Percentiles rank a stretch among this genome's conserved stretches.
phyloP scores from a whole-genome alignment of 2,113 vertebrate genomes.

The Clarias gariepinus region DNA sequence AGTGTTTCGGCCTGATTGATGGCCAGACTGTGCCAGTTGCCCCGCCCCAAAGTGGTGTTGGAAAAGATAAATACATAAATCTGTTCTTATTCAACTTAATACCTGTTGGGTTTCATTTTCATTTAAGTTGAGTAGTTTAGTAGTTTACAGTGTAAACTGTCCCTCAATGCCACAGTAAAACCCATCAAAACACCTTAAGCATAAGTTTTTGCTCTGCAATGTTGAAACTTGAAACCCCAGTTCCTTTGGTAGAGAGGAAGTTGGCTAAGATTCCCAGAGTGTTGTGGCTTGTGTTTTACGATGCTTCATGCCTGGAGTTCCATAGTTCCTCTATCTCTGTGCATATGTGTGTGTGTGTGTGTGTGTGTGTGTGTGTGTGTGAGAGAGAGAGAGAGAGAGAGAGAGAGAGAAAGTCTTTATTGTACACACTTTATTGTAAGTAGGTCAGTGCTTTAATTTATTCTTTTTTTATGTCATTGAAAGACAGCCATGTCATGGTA shows the following conservation, averaged over 20 bases:
- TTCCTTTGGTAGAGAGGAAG: conserved; percentile 5
- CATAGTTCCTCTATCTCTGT: neutral
- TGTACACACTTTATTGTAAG: neutral
- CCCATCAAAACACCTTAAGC: neutral
- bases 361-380: neutral
- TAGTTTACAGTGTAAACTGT: neutral
- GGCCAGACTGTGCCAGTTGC: neutral
- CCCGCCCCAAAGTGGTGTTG: neutral
- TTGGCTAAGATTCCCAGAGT: conserved; percentile 25
- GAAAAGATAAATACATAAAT: neutral
- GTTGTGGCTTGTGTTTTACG: conserved; percentile 22
- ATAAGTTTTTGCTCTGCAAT: neutral
- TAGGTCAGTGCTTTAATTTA: neutral
- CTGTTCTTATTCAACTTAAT: neutral
- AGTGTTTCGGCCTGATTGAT: neutral
- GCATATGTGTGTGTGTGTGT: neutral
- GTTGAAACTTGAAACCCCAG: conserved; percentile 19
- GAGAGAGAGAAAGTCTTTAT: neutral
- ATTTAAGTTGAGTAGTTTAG: neutral
- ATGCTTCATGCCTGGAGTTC: conserved; percentile 9
- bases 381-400: too few species aligned
- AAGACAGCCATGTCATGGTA: neutral
- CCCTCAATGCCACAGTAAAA: neutral
- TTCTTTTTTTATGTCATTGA: neutral
- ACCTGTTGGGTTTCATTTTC: too few species aligned